Conservation (phyloP, 1,140 invertebrate genomes). For the Hyles vespertilio region DNA sequence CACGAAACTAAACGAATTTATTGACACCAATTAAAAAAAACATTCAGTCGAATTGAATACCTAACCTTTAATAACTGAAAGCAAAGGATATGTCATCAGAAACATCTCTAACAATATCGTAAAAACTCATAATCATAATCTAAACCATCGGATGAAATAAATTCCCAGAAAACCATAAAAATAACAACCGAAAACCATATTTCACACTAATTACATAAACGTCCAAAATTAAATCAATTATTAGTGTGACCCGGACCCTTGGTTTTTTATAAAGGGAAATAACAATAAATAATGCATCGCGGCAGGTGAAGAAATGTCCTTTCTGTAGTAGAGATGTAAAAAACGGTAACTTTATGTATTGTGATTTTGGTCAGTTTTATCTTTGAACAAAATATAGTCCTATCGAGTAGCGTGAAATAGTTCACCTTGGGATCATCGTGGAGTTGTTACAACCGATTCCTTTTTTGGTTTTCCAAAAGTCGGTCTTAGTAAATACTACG, state of each 20-base stretch:
- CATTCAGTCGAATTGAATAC: too few species aligned
- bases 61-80: too few species aligned
- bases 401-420: conserved; percentile 64
- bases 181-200: conserved; percentile 41
- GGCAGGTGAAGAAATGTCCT: conserved; percentile 62
- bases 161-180: conserved; percentile 21
- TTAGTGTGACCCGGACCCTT: conserved; percentile 10
- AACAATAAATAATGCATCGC: conserved; percentile 63
- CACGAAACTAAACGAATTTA: too few species aligned
- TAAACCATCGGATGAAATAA: conserved; percentile 11
- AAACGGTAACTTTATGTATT: conserved; percentile 60
- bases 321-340: conserved; percentile 26
- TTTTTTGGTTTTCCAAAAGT: not conserved
- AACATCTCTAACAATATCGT: not conserved
- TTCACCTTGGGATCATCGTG: conserved; percentile 28
- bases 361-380: conserved; percentile 66
- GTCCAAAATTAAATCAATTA: conserved; percentile 69
- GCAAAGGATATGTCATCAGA: not conserved
- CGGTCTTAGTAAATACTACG: too few species aligned
- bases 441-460: conserved; percentile 36
- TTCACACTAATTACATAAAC: conserved; percentile 67
- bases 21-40: too few species aligned
- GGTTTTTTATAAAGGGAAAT: conserved; percentile 34
- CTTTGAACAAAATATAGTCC: conserved; percentile 60
- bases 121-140: not conserved